Conservation (phyloP, 1,140 invertebrate species). For the Listronotus oregonensis region DNA sequence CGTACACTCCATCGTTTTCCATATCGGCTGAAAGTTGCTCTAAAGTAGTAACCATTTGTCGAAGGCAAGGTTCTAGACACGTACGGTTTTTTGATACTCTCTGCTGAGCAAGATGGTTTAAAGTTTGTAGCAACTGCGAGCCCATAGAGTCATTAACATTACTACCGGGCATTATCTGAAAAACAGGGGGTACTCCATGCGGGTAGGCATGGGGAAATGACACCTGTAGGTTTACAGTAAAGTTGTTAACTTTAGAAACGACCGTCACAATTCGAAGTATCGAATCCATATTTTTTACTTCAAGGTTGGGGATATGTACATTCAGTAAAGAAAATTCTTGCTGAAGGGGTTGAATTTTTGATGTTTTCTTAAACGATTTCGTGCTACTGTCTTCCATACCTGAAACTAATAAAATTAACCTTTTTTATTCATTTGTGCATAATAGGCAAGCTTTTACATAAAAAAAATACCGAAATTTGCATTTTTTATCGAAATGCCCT, state of each 20-base stretch:
- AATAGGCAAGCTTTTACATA: too few species aligned
- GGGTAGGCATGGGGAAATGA: conserved; percentile 82
- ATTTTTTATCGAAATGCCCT: too few species aligned
- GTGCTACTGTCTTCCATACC: conserved; percentile 23
- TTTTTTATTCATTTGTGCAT: too few species aligned
- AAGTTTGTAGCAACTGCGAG: conserved; percentile 68
- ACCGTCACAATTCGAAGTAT: conserved; percentile 75
- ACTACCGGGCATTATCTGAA: conserved; percentile 65
- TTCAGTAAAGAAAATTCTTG: conserved; percentile 89
- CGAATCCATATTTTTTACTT: conserved; percentile 73
- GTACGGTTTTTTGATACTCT: conserved; percentile 77
- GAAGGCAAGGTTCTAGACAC: conserved; percentile 79
- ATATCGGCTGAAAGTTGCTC: conserved; percentile 61
- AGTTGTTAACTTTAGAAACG: conserved; percentile 72
- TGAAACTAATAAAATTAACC: conserved; percentile 6
- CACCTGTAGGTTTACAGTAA: conserved; percentile 76
- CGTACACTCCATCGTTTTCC: conserved; percentile 43
- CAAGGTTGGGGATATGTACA: conserved; percentile 84
- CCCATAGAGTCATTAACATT: conserved; percentile 64
- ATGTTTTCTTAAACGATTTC: conserved; percentile 29
- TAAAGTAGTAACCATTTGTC: conserved; percentile 72
- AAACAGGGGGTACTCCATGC: conserved; percentile 71
- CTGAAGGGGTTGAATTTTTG: conserved; percentile 62
- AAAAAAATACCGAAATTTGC: too few species aligned
- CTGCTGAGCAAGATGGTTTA: conserved; percentile 75